Evolutionary conservation across 2,888 invertebrate species (phyloP), one percentile per base, ranked within the genome.

Genomic region (Pediacus dermestoides): DNA sequence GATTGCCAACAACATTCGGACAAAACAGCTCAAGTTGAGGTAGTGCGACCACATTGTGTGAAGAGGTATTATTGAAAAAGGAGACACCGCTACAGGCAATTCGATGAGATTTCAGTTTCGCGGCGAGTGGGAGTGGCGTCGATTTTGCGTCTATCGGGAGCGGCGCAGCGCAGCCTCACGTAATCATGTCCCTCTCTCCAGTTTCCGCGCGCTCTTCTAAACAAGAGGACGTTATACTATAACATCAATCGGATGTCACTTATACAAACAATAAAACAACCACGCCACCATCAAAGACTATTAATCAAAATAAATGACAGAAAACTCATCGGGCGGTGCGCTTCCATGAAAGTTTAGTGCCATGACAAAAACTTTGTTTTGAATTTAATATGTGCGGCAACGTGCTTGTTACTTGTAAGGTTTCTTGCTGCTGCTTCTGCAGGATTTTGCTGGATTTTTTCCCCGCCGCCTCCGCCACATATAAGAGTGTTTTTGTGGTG

Each of bases 51-150:
- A 46, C 42, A 48, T 48, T 48, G 45, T 46, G 46, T 44, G 46
- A 45, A 44, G 46, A 41, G n/a, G 46, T 48, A 42, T 55, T 53
- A 53, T 55, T 53, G 53, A 55, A 57, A 55, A 58, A 52, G 50
- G 46, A 45, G 49, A 47, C 50, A 37, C 26, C 53, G 48, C 48
- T 41, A 43, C 44, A 44, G 52, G 52, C 53, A 52, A 48, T 55
- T 52, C 55, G 53, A 42, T 36, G 54, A 58, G 58, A 60, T 60
- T 61, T 59, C 52, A 53, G 58, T 55, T 53, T 56, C 50, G 54
- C 58, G 61, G 57, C 56, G 48, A 60, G 63, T 65, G 61, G 66
- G 64, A 65, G 66, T 63, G 63, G 64, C 63, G 62, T 58, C 58
- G 54, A 45, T 54, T 46, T 51, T 57, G 61, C 60, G 57, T 55